Percentiles rank a stretch among this genome's conserved stretches.
Conservation (phyloP, 1,140 invertebrate genomes). For the Apocrypta bakeri region DNA sequence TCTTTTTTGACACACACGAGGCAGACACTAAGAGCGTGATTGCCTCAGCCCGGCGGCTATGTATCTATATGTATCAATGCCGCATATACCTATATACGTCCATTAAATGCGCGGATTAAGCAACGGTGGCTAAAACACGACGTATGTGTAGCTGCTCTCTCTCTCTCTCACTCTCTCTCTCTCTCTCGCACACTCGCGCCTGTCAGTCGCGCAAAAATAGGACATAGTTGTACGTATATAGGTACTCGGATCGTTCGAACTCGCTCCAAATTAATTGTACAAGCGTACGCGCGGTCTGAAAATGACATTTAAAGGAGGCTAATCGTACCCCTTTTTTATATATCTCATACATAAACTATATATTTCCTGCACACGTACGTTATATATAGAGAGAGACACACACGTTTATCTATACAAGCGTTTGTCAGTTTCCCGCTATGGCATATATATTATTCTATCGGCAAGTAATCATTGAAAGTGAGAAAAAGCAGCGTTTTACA, state of each 20-base stretch:
- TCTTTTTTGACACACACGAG: not conserved
- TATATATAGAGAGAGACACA: not conserved
- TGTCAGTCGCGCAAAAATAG: slow-evolving; percentile 15
- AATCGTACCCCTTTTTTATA: slow-evolving; percentile 16
- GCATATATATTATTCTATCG: too few species aligned
- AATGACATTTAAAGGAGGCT: slow-evolving; percentile 30
- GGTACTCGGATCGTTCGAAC: not conserved
- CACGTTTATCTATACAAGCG: too few species aligned
- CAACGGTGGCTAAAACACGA: slow-evolving; percentile 16
- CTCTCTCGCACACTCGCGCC: not conserved
- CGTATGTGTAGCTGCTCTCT: not conserved
- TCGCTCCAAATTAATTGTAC: slow-evolving; percentile 40
- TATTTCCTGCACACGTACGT: not conserved
- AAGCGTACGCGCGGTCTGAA: not conserved
- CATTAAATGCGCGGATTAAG: slow-evolving; percentile 45
- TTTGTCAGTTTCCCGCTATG: too few species aligned
- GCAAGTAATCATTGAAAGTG: not conserved
- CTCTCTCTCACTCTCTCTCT: not conserved
- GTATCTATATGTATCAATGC: not conserved
- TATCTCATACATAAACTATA: not conserved
- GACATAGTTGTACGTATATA: not conserved
- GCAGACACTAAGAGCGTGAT: not conserved
- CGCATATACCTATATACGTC: slow-evolving; percentile 35
- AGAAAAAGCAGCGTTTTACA: slow-evolving; percentile 34
- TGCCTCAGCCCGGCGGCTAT: not conserved